Evolutionary conservation across 1,140 invertebrate species (phyloP), one percentile per base, ranked within the genome.

Genomic region (Pogonognathellus flavescens): DNA sequence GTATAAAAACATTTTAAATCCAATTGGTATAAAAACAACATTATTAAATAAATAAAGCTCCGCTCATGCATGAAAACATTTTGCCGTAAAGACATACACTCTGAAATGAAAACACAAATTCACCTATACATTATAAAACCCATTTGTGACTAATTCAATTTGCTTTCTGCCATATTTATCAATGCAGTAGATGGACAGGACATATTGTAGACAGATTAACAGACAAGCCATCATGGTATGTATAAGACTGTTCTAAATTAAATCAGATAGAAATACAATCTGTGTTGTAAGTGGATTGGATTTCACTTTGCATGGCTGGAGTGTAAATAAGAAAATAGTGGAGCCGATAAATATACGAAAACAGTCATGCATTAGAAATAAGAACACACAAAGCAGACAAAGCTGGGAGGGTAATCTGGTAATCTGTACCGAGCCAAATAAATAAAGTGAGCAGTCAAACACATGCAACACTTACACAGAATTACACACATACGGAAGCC

Each of bases 201-300:
- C 62, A 66, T 41, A 41, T 41, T 41, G 31, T 41, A 41, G 31
- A 25, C 25, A 66, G 62, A 20, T 13, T 66, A 66, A 25, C 62
- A 31, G 62, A 25, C 2, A 14, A 14, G 22, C 62, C 62, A 66
- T 66, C 62, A 20, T 66, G 20, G 25, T 25, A 25, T 20, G 25
- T 25, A 25, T 66, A 22, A 66, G 22, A 25, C 25, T 25, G 25
- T 66, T 25, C 25, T 25, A 31, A 20, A 66, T 25, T 66, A 25
- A 66, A 25, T 25, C 9, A 66, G 62, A 66, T 20, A 25, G 11
- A 66, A 66, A 2, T 20, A 13, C 10, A 25, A 14, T 25, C 14
- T 66, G 20, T 66, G 11, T 4, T 25, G 62, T 66, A 66, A 66
- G 62, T 66, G 62, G 62, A 66, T 66, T 66, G 62, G 25, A 14